A percentile compares a stretch with the other conserved stretches of the same genome.
These are phyloP conservation scores for Caranx melampygus DNA, from an alignment of 2,113 vertebrate genomes.

Conservation along the genomic window DNA sequence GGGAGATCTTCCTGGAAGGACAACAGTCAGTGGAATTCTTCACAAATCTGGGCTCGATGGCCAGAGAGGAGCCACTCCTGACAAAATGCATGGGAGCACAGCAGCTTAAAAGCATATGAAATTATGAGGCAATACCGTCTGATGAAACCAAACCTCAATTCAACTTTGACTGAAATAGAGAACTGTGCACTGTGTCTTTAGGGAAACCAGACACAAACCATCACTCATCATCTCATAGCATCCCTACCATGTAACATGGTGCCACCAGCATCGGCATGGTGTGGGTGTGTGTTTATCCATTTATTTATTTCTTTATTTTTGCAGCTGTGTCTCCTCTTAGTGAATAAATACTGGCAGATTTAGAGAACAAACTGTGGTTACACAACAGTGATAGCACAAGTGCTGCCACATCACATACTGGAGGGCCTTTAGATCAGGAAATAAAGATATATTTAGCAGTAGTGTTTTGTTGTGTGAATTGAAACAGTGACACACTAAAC, in stretches of 20 bases:
- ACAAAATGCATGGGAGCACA: slow-evolving; percentile 12
- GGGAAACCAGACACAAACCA: slow-evolving; percentile 24
- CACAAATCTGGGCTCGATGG: slow-evolving; percentile 51
- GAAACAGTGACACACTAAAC: not conserved
- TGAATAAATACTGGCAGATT: not conserved
- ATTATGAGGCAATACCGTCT: slow-evolving; percentile 36
- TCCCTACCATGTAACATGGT: slow-evolving; percentile 6
- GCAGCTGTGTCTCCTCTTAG: not conserved
- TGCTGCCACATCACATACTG: not conserved
- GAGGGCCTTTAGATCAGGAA: not conserved
- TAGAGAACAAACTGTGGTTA: not conserved
- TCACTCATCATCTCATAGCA: slow-evolving; percentile 43
- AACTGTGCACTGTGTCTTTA: slow-evolving; percentile 15
- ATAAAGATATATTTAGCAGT: not conserved
- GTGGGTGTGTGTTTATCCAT: not conserved
- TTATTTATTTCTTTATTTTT: not conserved
- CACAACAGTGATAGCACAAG: not conserved
- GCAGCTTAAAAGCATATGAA: slow-evolving; percentile 27
- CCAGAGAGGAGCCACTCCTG: slow-evolving; percentile 38
- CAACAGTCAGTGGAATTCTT: slow-evolving; percentile 55
- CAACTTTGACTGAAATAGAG: slow-evolving; percentile 31
- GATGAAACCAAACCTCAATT: slow-evolving; percentile 39
- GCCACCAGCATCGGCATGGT: not conserved
- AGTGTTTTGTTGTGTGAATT: not conserved
- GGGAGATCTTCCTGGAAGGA: slow-evolving; percentile 57